phyloP scores from a whole-genome alignment of 2,113 vertebrate genomes.

The Aptenodytes patagonicus region DNA sequence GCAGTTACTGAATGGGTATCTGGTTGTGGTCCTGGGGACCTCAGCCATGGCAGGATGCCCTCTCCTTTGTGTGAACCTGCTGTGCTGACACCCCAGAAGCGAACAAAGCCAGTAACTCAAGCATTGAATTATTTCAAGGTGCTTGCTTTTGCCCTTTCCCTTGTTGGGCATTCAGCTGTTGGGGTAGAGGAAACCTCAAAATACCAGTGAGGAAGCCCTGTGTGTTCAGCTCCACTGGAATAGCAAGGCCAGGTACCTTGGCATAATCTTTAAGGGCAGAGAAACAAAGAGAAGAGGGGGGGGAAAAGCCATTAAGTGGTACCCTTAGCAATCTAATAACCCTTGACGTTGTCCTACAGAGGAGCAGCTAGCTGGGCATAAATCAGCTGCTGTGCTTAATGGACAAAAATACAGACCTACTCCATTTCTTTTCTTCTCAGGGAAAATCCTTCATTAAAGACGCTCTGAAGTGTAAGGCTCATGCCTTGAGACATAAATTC shows the following conservation, averaged over 20 bases:
- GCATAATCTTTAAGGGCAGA: neutral
- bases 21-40: neutral
- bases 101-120: neutral
- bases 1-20: neutral
- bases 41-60: neutral
- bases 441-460: conserved; percentile 99
- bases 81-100: neutral
- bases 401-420: conserved; percentile 41
- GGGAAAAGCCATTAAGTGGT: neutral
- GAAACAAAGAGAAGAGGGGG: neutral
- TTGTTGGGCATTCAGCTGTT: neutral
- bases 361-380: conserved; percentile 51
- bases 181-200: neutral
- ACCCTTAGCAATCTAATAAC: conserved; percentile 24
- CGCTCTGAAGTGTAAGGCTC: conserved; percentile 95
- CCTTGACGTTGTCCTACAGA: conserved; percentile 26
- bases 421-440: conserved; percentile 71
- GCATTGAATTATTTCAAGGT: neutral
- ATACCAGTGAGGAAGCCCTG: neutral
- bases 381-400: conserved; percentile 57
- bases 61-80: neutral
- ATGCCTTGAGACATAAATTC: conserved; percentile 93
- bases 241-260: neutral
- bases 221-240: neutral
- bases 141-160: neutral